phyloP scores from a whole-genome alignment of 2,113 vertebrate genomes.

The Podiceps cristatus region DNA sequence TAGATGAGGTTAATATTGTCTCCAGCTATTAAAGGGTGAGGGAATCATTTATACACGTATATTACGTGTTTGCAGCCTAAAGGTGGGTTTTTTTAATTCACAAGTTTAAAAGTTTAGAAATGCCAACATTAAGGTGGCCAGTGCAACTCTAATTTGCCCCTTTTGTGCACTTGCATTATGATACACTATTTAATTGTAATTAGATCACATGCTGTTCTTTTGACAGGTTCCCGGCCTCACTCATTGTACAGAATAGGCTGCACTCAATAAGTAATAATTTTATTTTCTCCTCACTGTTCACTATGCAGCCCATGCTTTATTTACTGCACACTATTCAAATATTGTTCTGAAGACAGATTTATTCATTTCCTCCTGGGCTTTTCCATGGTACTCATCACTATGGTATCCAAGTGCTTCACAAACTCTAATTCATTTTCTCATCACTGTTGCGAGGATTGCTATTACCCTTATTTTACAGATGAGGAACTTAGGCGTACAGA shows the following conservation, averaged over 20 bases:
- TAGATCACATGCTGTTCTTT: neutral
- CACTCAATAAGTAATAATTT: conserved; percentile 5
- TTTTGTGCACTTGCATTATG: neutral
- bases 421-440: conserved; percentile 36
- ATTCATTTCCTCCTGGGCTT: conserved; percentile 56
- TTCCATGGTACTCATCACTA: conserved; percentile 28
- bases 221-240: neutral
- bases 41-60: neutral
- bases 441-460: neutral
- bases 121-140: neutral
- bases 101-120: neutral
- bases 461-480: conserved; percentile 12
- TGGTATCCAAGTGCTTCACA: conserved; percentile 37
- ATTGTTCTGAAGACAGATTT: conserved; percentile 58
- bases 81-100: neutral
- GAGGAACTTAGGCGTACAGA: neutral
- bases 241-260: neutral
- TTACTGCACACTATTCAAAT: conserved; percentile 57
- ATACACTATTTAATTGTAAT: conserved; percentile 22
- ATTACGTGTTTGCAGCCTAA: neutral
- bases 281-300: conserved; percentile 25
- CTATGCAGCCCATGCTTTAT: neutral
- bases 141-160: neutral
- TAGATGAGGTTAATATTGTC: neutral
- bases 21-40: neutral